Percentiles rank a stretch among this genome's conserved stretches.
phyloP scores from a whole-genome alignment of 2,113 vertebrate genomes.

The Platysteira castanea region DNA sequence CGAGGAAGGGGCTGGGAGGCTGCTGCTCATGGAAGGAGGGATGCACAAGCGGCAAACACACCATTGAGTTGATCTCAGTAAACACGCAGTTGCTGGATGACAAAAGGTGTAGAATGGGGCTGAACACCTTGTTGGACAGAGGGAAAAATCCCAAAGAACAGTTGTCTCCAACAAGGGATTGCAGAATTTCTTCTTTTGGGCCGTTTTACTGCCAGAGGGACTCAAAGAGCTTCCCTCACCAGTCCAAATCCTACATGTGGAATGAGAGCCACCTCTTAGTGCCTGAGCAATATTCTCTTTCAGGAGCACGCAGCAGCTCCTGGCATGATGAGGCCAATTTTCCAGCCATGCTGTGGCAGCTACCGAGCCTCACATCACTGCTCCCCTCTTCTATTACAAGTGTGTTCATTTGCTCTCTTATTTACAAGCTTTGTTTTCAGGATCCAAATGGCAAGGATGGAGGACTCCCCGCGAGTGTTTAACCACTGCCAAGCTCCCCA shows the following conservation, averaged over 20 bases:
- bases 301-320: not conserved
- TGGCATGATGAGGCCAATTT: not conserved
- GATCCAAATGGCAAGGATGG: not conserved
- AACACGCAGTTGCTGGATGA: not conserved
- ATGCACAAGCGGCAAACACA: not conserved
- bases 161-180: not conserved
- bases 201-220: not conserved
- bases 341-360: not conserved
- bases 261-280: not conserved
- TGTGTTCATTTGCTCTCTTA: not conserved
- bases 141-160: not conserved
- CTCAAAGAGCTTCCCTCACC: not conserved
- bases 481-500: not conserved
- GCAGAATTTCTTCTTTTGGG: not conserved
- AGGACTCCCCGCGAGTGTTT: not conserved
- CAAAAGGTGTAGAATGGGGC: not conserved
- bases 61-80: not conserved
- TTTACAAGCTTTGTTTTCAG: not conserved
- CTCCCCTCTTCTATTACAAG: not conserved
- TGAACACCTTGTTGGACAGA: not conserved
- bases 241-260: not conserved
- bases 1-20: not conserved
- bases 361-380: accelerated
- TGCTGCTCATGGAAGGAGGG: not conserved
- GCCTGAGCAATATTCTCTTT: not conserved